Percentiles rank a stretch among this genome's conserved stretches.
Conservation (phyloP, 1,140 invertebrate species). For the Nephotettix cincticeps region DNA sequence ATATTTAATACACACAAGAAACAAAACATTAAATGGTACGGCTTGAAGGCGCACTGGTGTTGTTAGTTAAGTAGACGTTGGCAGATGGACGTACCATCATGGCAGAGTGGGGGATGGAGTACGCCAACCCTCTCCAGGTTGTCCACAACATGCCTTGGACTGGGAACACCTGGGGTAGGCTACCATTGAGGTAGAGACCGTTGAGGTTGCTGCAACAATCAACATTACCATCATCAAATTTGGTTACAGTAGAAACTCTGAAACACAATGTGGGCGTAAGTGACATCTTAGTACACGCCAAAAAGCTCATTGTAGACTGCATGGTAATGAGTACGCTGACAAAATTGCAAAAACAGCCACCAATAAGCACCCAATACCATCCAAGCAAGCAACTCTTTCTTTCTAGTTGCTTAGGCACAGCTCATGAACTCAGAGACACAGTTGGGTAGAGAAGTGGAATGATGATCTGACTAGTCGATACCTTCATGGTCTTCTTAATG, state of each 20-base stretch:
- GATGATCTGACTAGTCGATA: too few species aligned
- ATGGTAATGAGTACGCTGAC: too few species aligned
- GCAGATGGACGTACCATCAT: slow-evolving; percentile 58
- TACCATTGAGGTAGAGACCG: slow-evolving; percentile 57
- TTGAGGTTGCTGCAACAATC: slow-evolving; percentile 53
- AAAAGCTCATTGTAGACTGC: neutral
- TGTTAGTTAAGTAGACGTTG: slow-evolving; percentile 34
- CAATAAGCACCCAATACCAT: too few species aligned
- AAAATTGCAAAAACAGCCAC: too few species aligned
- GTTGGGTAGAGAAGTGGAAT: too few species aligned
- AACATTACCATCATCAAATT: slow-evolving; percentile 4
- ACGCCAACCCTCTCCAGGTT: slow-evolving; percentile 55
- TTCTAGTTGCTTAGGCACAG: too few species aligned
- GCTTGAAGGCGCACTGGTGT: too few species aligned
- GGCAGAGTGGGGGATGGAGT: slow-evolving; percentile 54
- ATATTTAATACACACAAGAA: too few species aligned
- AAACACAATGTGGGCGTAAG: neutral
- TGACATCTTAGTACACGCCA: neutral
- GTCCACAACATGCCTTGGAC: slow-evolving; percentile 63
- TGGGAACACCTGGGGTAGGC: slow-evolving; percentile 51
- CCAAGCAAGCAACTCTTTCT: too few species aligned
- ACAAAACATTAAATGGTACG: too few species aligned
- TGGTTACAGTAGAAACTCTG: neutral
- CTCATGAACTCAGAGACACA: too few species aligned
- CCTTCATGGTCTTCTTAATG: too few species aligned